Evolutionary conservation across 2,888 invertebrate species (phyloP), one percentile per base, ranked within the genome.

Genomic region (Tiphia femorata): DNA sequence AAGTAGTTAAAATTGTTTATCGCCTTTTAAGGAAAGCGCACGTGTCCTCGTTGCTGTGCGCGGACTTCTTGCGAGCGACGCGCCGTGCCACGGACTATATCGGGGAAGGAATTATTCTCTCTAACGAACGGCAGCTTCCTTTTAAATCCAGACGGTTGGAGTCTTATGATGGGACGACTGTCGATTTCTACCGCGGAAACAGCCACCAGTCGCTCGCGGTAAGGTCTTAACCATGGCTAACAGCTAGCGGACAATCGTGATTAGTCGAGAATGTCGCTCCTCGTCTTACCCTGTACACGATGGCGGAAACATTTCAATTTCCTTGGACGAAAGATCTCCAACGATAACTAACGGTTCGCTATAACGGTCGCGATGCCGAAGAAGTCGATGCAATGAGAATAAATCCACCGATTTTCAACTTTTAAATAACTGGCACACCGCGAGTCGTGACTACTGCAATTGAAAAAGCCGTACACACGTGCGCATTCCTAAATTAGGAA

Each of bases 101-200:
- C 23, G 23, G 46, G 53, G 40, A 53, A 40, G 40, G 38, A 53
- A 46, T 53, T 53, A 53, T 47, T 19, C 20, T 41, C 25, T 14
- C 27, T 20, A 17, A 20, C 21, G 10, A 25, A 37, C 23, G 37
- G 17, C 14, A 30, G 41, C 29, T 50, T 43, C 27, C 52, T 58
- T 49, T 49, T 46, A 12, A n/a, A 21, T 20, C 17, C 25, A 27
- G 12, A 8, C 14, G 25, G 37, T 33, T 49, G 55, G 12, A 5
- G 8, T 33, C 19, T 16, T 4, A 12, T 16, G 6, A 48, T 35
- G 19, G 37, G 21, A 25, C 41, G 48, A 46, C 30, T 25, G 38
- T 46, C 40, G 47, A 35, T 56, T 56, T 56, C 43, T 40, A 38
- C 50, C 35, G 25, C 37, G 20, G 44, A 33, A 62, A 49, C n/a